Conservation (phyloP, 2,113 vertebrate genomes). For the Ploceus nigricollis region DNA sequence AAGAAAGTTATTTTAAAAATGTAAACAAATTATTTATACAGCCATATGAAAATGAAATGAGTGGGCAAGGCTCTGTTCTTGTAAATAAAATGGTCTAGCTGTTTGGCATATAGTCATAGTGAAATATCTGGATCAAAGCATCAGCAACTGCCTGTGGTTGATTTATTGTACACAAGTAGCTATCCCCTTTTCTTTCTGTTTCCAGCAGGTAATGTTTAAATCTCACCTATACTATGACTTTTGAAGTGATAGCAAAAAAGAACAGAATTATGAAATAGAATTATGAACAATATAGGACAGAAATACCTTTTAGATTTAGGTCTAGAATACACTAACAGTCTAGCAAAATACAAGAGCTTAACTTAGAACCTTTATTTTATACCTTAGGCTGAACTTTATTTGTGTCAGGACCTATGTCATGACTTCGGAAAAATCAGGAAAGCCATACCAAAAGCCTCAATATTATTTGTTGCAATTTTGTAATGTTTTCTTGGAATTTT, state of each 20-base stretch:
- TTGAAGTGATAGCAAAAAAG: neutral
- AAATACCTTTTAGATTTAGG: neutral
- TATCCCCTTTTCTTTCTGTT: neutral
- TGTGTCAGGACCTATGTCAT: neutral
- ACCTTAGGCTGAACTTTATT: neutral
- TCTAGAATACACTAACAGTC: neutral
- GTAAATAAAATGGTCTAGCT: neutral
- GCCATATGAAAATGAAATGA: neutral
- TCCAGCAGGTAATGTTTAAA: neutral
- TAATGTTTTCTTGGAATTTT: neutral
- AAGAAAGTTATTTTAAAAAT: neutral
- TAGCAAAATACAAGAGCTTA: neutral
- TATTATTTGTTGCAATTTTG: neutral
- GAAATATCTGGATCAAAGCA: neutral
- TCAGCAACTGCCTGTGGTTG: neutral
- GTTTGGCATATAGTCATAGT: neutral
- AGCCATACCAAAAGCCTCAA: neutral
- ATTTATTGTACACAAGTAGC: neutral
- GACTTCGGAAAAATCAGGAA: neutral
- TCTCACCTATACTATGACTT: neutral
- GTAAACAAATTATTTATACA: neutral
- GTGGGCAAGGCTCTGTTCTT: neutral
- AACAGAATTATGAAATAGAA: neutral
- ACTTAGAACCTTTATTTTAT: neutral
- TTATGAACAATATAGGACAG: neutral